Evolutionary conservation across 2,113 vertebrate genomes (phyloP).

Genomic region (Leucosticte australis): DNA sequence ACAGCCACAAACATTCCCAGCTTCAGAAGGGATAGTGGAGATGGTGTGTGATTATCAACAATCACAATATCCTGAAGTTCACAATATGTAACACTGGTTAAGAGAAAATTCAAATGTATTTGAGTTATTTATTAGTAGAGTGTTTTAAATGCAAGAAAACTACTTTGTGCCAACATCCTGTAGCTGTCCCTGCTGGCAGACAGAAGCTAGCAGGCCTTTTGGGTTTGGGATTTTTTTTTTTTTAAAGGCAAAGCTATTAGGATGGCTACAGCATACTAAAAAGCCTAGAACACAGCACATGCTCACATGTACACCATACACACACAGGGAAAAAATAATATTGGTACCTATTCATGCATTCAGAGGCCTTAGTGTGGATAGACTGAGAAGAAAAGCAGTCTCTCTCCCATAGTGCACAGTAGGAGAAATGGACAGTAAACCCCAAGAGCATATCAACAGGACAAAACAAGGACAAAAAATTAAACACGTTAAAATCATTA

Average conservation of each 20-base stretch:
- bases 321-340: slow-evolving; percentile 63
- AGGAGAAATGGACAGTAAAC: slow-evolving; percentile 72
- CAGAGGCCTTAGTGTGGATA: slow-evolving; percentile 75
- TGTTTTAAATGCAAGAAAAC: background rate
- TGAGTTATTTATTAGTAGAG: slow-evolving; percentile 21
- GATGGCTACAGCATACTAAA: slow-evolving; percentile 43
- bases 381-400: slow-evolving; percentile 73
- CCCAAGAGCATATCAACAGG: slow-evolving; percentile 69
- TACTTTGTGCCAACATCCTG: background rate
- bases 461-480: slow-evolving; percentile 79
- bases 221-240: background rate
- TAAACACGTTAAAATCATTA: slow-evolving; percentile 45
- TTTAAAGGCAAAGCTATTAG: slow-evolving; percentile 33
- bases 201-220: background rate
- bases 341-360: slow-evolving; percentile 88
- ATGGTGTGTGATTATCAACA: background rate
- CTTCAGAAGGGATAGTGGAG: background rate
- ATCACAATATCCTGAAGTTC: background rate
- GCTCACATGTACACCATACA: background rate
- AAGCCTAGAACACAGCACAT: slow-evolving; percentile 42
- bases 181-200: background rate
- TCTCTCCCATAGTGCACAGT: slow-evolving; percentile 78
- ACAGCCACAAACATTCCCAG: background rate
- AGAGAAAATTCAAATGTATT: background rate
- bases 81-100: background rate